These are phyloP conservation scores for Atlantisia rogersi DNA, from an alignment of 2,113 vertebrate species.

Conservation along the genomic window DNA sequence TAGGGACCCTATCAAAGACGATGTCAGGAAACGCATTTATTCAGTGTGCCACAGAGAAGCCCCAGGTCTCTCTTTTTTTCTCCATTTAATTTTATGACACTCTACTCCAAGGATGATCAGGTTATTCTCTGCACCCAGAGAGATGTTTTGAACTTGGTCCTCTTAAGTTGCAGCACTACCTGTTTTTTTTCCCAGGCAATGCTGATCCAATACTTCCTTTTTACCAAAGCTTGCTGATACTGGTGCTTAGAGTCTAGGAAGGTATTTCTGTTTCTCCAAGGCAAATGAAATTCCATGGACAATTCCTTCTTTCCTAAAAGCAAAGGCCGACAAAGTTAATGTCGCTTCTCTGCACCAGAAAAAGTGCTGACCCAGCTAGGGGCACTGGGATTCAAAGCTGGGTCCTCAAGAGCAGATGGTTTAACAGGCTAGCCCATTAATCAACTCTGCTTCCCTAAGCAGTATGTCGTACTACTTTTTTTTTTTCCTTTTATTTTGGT, in stretches of 20 bases:
- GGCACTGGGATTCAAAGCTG: conserved; percentile 69
- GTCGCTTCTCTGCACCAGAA: conserved; percentile 66
- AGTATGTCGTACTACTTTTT: not conserved
- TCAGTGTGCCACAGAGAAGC: not conserved
- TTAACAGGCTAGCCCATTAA: conserved; percentile 67
- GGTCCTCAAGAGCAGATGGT: conserved; percentile 70
- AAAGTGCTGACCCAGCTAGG: conserved; percentile 79
- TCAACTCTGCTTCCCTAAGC: conserved; percentile 66
- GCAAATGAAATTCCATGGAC: conserved; percentile 67
- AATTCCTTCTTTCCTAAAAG: conserved; percentile 69
- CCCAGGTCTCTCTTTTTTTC: not conserved
- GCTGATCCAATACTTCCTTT: not conserved
- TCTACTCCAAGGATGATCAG: not conserved
- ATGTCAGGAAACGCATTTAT: not conserved
- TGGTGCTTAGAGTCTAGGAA: not conserved
- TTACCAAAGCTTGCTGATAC: not conserved
- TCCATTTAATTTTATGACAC: not conserved
- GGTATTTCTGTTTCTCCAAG: conserved; percentile 24
- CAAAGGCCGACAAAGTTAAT: conserved; percentile 54
- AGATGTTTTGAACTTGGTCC: not conserved
- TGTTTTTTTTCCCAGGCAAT: not conserved
- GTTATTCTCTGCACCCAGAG: not conserved
- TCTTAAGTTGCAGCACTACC: not conserved
- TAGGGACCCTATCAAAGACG: not conserved
- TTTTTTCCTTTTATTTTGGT: not conserved